Conservation (phyloP, 2,888 invertebrate genomes). For the Andrena fulva region DNA sequence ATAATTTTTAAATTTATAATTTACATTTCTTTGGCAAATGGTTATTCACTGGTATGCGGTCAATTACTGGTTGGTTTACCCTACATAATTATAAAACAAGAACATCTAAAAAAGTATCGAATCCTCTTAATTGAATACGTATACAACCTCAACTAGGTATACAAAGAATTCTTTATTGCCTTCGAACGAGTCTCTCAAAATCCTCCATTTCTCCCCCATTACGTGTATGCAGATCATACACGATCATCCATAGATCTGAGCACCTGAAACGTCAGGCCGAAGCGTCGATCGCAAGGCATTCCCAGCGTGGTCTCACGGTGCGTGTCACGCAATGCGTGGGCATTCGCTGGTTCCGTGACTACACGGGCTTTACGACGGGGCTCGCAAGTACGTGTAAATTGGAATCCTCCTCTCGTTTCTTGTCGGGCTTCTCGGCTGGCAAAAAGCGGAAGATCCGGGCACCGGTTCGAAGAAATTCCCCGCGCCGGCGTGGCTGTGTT, state of each 20-base stretch:
- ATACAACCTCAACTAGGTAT: no score
- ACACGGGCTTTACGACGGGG: constrained; percentile 47
- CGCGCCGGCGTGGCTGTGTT: neutral
- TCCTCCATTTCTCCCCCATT: neutral
- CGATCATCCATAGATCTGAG: constrained; percentile 10
- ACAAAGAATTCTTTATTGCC: no score
- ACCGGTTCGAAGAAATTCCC: constrained; percentile 43
- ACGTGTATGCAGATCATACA: constrained; percentile 30
- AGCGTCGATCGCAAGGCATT: neutral
- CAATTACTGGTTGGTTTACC: no score
- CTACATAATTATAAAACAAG: no score
- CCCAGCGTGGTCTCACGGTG: constrained; percentile 40
- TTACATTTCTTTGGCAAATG: no score
- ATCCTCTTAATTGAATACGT: no score
- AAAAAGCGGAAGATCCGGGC: constrained; percentile 51
- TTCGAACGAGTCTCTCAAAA: neutral
- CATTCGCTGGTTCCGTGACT: constrained; percentile 49
- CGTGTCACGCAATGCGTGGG: constrained; percentile 56
- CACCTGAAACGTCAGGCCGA: constrained; percentile 1
- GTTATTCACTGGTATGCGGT: no score
- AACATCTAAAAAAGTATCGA: no score
- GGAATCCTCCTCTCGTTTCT: constrained; percentile 32
- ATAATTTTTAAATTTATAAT: no score
- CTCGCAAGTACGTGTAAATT: constrained; percentile 58
- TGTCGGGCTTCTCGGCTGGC: constrained; percentile 23